Evolutionary conservation across 2,797 vertebrate genomes (phyloP).

Genomic region (Coranthus polyacanthus): DNA sequence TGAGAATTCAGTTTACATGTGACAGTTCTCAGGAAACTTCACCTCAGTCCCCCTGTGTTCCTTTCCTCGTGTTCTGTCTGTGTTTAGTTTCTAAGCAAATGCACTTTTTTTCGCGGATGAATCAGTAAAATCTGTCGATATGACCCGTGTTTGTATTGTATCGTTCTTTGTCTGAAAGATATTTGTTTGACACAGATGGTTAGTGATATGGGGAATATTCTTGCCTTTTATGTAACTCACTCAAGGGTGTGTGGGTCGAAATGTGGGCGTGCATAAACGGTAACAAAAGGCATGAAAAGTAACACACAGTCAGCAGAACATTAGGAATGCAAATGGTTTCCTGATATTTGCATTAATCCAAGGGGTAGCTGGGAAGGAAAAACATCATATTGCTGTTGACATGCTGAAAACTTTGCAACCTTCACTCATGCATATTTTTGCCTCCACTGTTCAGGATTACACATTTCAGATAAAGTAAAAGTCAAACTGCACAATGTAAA

Average conservation of each 20-base stretch:
- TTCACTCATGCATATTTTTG: not conserved
- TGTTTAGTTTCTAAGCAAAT: conserved; percentile 24
- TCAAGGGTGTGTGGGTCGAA: conserved; percentile 8
- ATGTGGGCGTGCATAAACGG: conserved; percentile 23
- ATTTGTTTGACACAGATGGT: conserved; percentile 36
- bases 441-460: not conserved
- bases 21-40: conserved; percentile 55
- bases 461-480: not conserved
- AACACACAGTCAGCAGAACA: not conserved
- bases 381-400: not conserved
- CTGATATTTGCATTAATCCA: conserved; percentile 1
- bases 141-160: conserved; percentile 9
- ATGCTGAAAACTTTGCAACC: not conserved
- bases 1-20: conserved; percentile 6
- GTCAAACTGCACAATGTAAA: not conserved
- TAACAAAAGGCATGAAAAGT: conserved; percentile 16
- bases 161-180: conserved; percentile 15
- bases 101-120: conserved; percentile 48
- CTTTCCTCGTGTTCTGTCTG: not conserved
- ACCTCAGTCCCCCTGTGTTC: conserved; percentile 8
- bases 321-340: not conserved
- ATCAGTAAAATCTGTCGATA: conserved; percentile 37
- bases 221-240: conserved; percentile 14
- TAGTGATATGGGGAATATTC: conserved; percentile 17
- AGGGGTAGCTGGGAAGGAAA: not conserved